Evolutionary conservation across 2,888 invertebrate genomes (phyloP), one percentile per base, ranked within the genome.

Genomic region (Oscheius sp.): DNA sequence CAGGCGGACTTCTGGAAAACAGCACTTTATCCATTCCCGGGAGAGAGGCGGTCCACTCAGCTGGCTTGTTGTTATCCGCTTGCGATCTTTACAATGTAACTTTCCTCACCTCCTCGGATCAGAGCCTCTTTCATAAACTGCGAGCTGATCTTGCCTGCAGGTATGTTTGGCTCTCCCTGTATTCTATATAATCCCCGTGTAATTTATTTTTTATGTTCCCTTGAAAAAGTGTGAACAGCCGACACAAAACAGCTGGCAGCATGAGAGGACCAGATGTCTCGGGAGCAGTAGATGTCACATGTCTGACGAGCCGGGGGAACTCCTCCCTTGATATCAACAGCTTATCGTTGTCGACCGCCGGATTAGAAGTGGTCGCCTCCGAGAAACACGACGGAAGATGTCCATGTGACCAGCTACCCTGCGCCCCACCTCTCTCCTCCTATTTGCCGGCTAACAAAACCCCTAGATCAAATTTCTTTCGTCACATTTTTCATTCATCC

Each of bases 51-150:
- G 56, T 72, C 21, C 72, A 27, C 21, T 43, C 49, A 12, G 66
- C 72, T n/a, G 72, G 72, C 43, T 49, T 56, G 49, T 29, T 56
- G 45, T 46, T 72, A 53, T 66, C 66, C 25, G 49, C 72, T 23
- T 80, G 80, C 58, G 72, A 77, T 53, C 29, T 78, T 29, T 80
- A 55, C 76, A 80, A 80, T 58, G 78, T 80, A 29, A 80, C 78
- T 7, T 80, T 80, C 66, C 73, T 72, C 25, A 76, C 76, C 46
- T 25, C 78, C 21, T 71, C 75, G 0, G 80, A 80, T 68, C 80
- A 80, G 45, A 29, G 59, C 0, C 29, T 78, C 23, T 80, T 76
- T 29, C 73, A 76, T 49, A 41, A 53, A 1, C 75, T 73, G 21
- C 75, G 76, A 49, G 80, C 80, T 6, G 74, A 72, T 53, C 74